Evolutionary conservation across 2,888 invertebrate species (phyloP), one percentile per base, ranked within the genome.

Genomic region (Drosophila flavopinicola): DNA sequence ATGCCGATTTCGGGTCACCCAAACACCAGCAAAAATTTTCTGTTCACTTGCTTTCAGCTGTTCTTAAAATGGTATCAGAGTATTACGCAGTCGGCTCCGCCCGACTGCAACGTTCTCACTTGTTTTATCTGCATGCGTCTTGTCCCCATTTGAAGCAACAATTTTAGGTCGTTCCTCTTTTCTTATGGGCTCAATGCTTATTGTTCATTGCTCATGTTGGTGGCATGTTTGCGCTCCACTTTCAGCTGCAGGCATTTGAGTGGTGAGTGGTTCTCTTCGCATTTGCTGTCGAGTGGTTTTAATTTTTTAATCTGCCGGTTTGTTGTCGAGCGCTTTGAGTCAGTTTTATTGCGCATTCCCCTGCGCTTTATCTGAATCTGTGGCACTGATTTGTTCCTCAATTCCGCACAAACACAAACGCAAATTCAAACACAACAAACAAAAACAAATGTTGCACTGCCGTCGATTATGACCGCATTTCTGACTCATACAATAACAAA

Each of bases 121-220:
- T n/a, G n/a, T 20, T 20, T 35, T 53, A 71, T 71, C 64, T 64
- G 33, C 52, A 54, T 27, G 53, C 59, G 63, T 57, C 78, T 65
- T 80, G 86, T 56, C 54, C 77, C 71, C 84, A 85, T 86, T 86
- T 69, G 58, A 37, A 61, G 67, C 70, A 61, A 54, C 56, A 76
- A 71, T 82, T 85, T 83, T 80, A 68, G 80, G 80, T 80, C 80
- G 44, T 80, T 82, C 86, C 80, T 71, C 86, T 74, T 63, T 63
- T 61, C 51, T 49, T 59, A 57, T 69, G 69, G 70, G 59, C 65
- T 57, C 52, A 73, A 20, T n/a, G n/a, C n/a, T 37, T 48, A 69
- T 17, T 29, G 66, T 33, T 33, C 56, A 41, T 33, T 48, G 45
- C 49, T 61, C 39, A 37, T 53, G 76, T 44, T 42, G 45, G 53